phyloP scores from a whole-genome alignment of 2,888 invertebrate genomes.

The Cataglyphis livida region DNA sequence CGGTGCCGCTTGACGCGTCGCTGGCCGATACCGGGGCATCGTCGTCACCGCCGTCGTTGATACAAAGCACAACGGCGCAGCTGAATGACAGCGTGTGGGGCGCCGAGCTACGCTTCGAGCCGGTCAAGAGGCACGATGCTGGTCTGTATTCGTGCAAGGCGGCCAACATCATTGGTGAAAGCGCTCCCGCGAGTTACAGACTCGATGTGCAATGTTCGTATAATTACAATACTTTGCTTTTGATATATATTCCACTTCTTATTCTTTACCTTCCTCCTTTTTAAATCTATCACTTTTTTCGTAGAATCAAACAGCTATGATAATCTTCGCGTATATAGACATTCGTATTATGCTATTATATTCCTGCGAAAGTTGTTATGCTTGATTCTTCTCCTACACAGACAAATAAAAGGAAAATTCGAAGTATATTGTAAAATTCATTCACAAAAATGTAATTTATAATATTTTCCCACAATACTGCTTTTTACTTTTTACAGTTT shows the following conservation, averaged over 20 bases:
- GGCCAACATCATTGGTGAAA: slow-evolving; percentile 92
- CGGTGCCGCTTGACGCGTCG: slow-evolving; percentile 73
- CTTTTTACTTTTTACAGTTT: background rate
- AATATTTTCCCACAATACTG: background rate
- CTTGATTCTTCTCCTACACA: background rate
- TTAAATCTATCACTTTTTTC: slow-evolving; percentile 6
- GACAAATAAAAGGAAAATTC: background rate
- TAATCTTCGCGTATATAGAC: background rate
- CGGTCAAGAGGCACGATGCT: slow-evolving; percentile 87
- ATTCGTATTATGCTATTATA: background rate
- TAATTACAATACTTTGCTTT: slow-evolving; percentile 42
- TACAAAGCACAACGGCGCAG: slow-evolving; percentile 86
- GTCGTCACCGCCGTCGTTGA: slow-evolving; percentile 79
- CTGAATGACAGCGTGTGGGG: slow-evolving; percentile 81
- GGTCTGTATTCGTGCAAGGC: slow-evolving; percentile 95
- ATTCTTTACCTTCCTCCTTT: slow-evolving; percentile 30
- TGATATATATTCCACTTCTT: slow-evolving; percentile 16
- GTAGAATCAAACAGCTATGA: slow-evolving; percentile 1
- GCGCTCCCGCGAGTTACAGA: slow-evolving; percentile 86
- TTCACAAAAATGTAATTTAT: background rate
- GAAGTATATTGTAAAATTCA: background rate
- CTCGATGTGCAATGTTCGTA: slow-evolving; percentile 87
- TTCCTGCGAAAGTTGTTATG: slow-evolving; percentile 7
- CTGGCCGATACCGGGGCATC: slow-evolving; percentile 76
- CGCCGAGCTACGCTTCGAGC: slow-evolving; percentile 86